Conservation (phyloP, 2,888 invertebrate genomes). For the Cryptus armator region DNA sequence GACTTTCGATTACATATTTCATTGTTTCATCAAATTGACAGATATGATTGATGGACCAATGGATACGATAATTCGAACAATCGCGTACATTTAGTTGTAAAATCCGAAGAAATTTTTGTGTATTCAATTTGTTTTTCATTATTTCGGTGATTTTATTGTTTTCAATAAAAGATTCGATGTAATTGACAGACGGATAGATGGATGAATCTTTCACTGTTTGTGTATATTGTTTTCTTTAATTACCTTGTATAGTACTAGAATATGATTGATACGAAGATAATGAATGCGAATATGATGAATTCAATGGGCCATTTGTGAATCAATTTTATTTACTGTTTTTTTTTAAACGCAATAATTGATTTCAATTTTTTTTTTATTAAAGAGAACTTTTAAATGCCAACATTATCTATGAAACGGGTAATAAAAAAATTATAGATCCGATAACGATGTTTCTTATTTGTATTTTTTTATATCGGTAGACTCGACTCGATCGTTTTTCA, state of each 20-base stretch:
- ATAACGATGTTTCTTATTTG: neutral
- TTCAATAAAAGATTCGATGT: neutral
- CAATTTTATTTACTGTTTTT: too few species aligned
- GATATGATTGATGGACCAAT: constrained; percentile 52
- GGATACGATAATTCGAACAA: neutral
- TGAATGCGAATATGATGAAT: too few species aligned
- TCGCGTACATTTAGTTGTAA: constrained; percentile 4
- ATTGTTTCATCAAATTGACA: constrained; percentile 48
- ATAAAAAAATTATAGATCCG: too few species aligned
- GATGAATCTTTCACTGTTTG: neutral
- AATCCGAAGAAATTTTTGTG: neutral
- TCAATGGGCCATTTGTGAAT: too few species aligned
- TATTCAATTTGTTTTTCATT: neutral
- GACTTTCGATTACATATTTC: constrained; percentile 65
- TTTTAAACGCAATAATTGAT: too few species aligned
- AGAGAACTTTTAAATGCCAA: too few species aligned
- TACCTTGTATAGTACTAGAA: neutral
- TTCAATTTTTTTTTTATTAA: too few species aligned
- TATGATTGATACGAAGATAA: neutral
- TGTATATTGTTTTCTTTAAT: neutral
- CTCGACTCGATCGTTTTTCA: constrained; percentile 30
- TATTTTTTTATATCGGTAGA: neutral
- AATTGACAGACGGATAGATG: neutral
- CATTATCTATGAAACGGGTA: too few species aligned
- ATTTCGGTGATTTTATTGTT: neutral